phyloP scores from a whole-genome alignment of 2,113 vertebrate genomes.

The Narcine bancroftii region DNA sequence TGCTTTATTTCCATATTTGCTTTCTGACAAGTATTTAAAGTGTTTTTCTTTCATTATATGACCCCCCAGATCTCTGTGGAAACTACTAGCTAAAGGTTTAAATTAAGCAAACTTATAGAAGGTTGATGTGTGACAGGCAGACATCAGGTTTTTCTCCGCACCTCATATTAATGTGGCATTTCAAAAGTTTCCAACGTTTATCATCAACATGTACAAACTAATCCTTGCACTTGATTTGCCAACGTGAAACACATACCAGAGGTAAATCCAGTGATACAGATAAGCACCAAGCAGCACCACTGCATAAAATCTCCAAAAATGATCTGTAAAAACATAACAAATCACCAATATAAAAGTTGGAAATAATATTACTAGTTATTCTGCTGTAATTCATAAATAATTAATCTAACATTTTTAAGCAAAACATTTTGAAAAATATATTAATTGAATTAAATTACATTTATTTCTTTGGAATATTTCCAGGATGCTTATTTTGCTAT shows the following conservation, averaged over 20 bases:
- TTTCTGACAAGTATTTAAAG: too few relatives aligned
- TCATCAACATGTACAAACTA: neutral
- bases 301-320: constrained; percentile 40
- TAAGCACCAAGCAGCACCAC: constrained; percentile 40
- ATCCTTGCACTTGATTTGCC: neutral
- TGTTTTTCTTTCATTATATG: neutral
- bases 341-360: neutral
- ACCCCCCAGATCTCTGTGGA: neutral
- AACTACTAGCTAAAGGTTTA: neutral
- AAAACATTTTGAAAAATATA: neutral
- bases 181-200: neutral
- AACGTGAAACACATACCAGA: constrained; percentile 15
- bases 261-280: constrained; percentile 38
- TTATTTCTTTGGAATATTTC: neutral
- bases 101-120: neutral
- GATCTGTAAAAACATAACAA: constrained; percentile 37
- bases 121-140: neutral
- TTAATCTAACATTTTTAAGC: neutral
- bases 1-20: too few relatives aligned
- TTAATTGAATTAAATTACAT: neutral
- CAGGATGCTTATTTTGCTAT: neutral
- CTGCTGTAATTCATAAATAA: neutral
- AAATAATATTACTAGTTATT: neutral
- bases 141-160: neutral
- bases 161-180: neutral